Evolutionary conservation across 2,113 vertebrate genomes (phyloP).

Genomic region (Amblyopsis rosae): DNA sequence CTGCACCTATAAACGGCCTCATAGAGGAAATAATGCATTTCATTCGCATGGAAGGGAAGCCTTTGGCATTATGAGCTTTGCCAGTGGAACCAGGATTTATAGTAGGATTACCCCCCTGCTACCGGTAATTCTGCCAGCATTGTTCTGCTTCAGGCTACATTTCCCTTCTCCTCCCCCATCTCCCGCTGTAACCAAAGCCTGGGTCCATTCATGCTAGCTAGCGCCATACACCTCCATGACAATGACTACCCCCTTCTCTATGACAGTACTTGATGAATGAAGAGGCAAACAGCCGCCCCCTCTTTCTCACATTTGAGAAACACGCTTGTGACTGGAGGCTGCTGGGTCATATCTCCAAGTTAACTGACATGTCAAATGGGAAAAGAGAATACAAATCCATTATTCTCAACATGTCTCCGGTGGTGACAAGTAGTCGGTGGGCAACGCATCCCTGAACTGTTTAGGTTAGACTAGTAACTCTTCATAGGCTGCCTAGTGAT

Average conservation of each 20-base stretch:
- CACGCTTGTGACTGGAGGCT: too few species aligned
- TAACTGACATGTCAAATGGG: too few species aligned
- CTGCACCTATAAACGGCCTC: background rate
- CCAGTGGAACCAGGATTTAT: constrained; percentile 27
- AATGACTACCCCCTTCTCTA: constrained; percentile 51
- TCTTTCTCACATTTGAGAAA: background rate
- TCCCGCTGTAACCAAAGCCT: constrained; percentile 65
- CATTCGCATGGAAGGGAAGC: constrained; percentile 20
- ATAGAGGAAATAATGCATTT: constrained; percentile 11
- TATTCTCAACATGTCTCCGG: too few species aligned
- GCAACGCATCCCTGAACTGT: too few species aligned
- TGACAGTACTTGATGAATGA: constrained; percentile 79
- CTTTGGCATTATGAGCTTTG: constrained; percentile 23
- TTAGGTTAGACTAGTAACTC: too few species aligned
- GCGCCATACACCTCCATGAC: constrained; percentile 61
- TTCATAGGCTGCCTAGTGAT: too few species aligned
- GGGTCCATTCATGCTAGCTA: constrained; percentile 53
- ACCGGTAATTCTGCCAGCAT: constrained; percentile 34
- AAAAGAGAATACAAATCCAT: too few species aligned
- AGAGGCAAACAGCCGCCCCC: constrained; percentile 53
- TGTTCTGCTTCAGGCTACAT: constrained; percentile 52
- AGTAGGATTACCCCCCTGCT: constrained; percentile 34
- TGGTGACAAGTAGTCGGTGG: too few species aligned
- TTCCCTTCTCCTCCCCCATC: constrained; percentile 11
- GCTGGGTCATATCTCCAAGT: too few species aligned